These are phyloP conservation scores for Pangasius krempfi DNA, from an alignment of 2,797 vertebrate genomes.

Conservation along the genomic window DNA sequence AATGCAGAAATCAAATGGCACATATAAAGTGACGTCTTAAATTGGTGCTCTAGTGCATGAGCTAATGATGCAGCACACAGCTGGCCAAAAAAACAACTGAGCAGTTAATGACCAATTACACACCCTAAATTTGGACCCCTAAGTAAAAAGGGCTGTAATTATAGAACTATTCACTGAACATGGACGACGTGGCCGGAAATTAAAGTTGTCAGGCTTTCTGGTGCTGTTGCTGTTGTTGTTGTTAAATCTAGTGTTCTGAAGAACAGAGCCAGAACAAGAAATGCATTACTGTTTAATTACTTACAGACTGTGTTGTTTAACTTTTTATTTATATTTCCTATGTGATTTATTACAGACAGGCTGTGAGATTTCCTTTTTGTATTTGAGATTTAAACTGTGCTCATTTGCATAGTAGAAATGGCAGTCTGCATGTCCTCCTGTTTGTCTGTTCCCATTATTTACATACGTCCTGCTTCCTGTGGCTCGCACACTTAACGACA, in stretches of 20 bases:
- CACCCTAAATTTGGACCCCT: background rate
- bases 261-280: background rate
- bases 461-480: conserved; percentile 16
- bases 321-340: background rate
- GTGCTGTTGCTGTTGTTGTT: background rate
- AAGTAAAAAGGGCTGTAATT: background rate
- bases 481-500: background rate
- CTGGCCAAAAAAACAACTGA: background rate
- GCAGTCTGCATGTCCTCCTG: background rate
- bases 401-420: conserved; percentile 17
- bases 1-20: background rate
- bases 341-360: background rate
- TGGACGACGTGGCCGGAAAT: background rate
- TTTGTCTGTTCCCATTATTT: conserved; percentile 11
- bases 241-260: background rate
- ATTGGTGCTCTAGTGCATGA: conserved; percentile 1
- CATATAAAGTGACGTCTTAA: background rate
- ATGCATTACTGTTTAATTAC: background rate
- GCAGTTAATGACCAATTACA: conserved; percentile 1
- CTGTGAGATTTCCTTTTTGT: background rate
- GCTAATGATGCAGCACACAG: conserved; percentile 1
- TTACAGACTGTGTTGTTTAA: background rate
- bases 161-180: background rate
- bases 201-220: conserved; percentile 7
- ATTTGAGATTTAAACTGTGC: conserved; percentile 3